Evolutionary conservation across 2,888 invertebrate species (phyloP), one percentile per base, ranked within the genome.

Genomic region (Agrotis ipsilon): DNA sequence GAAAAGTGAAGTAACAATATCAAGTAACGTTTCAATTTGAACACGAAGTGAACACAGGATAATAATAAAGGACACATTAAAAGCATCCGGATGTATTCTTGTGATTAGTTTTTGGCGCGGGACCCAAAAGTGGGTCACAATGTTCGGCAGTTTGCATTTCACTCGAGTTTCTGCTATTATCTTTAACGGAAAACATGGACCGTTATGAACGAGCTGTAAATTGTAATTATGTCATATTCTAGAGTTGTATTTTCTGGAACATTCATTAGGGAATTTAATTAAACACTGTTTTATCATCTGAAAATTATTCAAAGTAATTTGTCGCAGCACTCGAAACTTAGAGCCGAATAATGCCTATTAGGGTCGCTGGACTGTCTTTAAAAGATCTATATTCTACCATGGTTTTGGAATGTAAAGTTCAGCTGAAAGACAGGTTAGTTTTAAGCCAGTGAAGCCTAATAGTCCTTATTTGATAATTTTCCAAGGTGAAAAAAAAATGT

Each of bases 191-290:
- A 77, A 59, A 72, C 80, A 77, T 82, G 74, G 58, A 65, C 70
- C 39, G 75, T 79, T 82, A 78, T 79, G 79, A 77, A 75, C 73
- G 69, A 78, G 74, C 81, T 79, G 77, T 80, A 70, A 79, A 83
- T 78, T 83, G 76, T 83, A 78, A 81, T 86, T 74, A 72, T 71
- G 69, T 55, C 54, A 72, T 81, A 70, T 58, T 75, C 59, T 32
- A 76, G 51, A 39, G 32, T 11, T 61, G 16, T 52, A 54, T 70
- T 55, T 39, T 59, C 52, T 46, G n/a, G 13, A 45, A 21, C 43
- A 64, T 54, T 64, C 39, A 43, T 75, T 64, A 21, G 21, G 64
- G 24, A 48, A 62, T 54, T 63, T 19, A 19, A 45, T 45, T 39
- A 19, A 7, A 52, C 32, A 61, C 21, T 63, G 46, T 43, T 69